These are phyloP conservation scores for Drosophila tropicalis DNA, from an alignment of 1,140 invertebrate genomes.

Conservation along the genomic window DNA sequence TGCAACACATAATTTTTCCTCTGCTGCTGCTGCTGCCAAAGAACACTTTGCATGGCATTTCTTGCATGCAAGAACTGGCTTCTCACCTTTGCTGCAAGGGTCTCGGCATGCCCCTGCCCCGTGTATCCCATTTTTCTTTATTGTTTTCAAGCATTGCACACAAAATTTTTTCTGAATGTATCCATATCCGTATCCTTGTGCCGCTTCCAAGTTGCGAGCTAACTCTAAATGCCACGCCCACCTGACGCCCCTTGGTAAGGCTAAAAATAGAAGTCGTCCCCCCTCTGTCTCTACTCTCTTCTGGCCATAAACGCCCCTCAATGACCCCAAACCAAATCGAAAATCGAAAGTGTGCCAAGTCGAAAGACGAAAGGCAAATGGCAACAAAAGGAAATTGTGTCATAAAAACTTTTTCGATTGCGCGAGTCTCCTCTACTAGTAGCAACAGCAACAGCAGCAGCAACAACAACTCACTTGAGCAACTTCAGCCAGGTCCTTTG, in stretches of 20 bases:
- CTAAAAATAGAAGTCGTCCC: constrained; percentile 46
- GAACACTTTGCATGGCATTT: constrained; percentile 47
- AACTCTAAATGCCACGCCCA: constrained; percentile 7
- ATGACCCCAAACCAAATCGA: constrained; percentile 60
- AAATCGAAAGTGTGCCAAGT: constrained; percentile 80
- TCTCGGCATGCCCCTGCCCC: no score
- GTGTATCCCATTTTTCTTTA: neutral
- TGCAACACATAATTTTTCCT: constrained; percentile 75
- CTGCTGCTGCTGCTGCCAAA: constrained; percentile 1
- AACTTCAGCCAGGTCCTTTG: constrained; percentile 61
- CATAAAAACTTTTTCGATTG: constrained; percentile 81
- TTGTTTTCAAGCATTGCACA: constrained; percentile 24
- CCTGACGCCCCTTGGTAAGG: constrained; percentile 26
- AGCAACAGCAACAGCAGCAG: constrained; percentile 27
- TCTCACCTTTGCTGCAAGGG: neutral
- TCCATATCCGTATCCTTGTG: constrained; percentile 49
- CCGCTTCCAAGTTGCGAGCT: constrained; percentile 24
- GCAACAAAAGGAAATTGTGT: constrained; percentile 77
- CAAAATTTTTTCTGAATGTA: neutral
- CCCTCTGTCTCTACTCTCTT: neutral
- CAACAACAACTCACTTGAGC: constrained; percentile 37
- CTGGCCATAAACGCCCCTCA: constrained; percentile 2
- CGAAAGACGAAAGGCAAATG: constrained; percentile 48
- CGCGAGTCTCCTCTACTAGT: constrained; percentile 56
- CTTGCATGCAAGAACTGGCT: constrained; percentile 52